Evolutionary conservation across 64 coral and sea anemone genomes (phyloP).

Genomic region (Acropora yongei): DNA sequence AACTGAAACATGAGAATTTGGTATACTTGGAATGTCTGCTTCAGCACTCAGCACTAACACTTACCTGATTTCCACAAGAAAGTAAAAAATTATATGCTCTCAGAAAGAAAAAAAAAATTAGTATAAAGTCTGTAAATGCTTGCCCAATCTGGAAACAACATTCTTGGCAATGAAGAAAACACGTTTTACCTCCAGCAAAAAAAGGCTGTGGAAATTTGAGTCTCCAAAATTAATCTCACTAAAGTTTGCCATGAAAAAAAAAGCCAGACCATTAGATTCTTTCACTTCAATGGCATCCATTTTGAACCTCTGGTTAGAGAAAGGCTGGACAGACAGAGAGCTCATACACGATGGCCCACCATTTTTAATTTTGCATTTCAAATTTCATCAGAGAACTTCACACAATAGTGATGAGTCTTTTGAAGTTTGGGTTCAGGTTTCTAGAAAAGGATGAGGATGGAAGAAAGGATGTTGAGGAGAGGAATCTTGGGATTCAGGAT

Average conservation of each 20-base stretch:
- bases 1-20: too few relatives aligned
- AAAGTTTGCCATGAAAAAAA: background rate
- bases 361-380: too few relatives aligned
- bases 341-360: background rate
- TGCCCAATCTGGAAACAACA: background rate
- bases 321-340: background rate
- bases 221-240: conserved; percentile 10
- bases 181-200: background rate
- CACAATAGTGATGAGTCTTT: too few relatives aligned
- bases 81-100: background rate
- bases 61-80: background rate
- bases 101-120: background rate
- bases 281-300: background rate
- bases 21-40: too few relatives aligned
- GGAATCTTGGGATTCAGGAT: too few relatives aligned
- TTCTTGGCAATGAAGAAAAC: background rate
- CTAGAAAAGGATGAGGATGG: too few relatives aligned
- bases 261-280: background rate
- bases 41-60: background rate
- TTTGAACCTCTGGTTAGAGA: background rate
- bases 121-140: background rate
- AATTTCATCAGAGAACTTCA: too few relatives aligned
- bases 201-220: background rate
- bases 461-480: too few relatives aligned
- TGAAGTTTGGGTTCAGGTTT: too few relatives aligned